phyloP scores from a whole-genome alignment of 2,888 invertebrate species.

The Melikaiella ostensackeni region DNA sequence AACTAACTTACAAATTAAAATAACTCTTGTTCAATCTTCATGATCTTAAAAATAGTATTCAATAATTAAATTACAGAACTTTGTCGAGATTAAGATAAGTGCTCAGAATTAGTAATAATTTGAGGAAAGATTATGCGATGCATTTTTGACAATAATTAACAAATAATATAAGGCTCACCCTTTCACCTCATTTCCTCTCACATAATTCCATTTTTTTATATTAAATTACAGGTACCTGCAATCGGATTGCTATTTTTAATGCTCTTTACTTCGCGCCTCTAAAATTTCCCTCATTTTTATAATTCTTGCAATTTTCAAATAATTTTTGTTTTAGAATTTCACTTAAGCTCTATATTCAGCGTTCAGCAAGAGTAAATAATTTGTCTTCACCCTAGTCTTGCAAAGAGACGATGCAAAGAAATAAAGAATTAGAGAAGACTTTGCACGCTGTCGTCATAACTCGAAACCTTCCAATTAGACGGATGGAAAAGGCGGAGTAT shows the following conservation, averaged over 20 bases:
- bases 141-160: background rate
- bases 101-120: too few relatives aligned
- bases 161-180: background rate
- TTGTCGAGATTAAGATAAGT: too few relatives aligned
- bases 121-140: background rate
- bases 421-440: conserved; percentile 1
- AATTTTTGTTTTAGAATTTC: background rate
- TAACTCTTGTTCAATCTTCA: background rate
- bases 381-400: conserved; percentile 17
- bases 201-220: background rate
- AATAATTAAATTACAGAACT: too few relatives aligned
- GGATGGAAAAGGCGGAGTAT: conserved; percentile 52
- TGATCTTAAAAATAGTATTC: too few relatives aligned
- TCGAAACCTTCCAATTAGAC: conserved; percentile 39
- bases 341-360: background rate
- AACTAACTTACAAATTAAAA: background rate
- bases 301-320: background rate
- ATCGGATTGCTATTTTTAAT: background rate
- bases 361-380: background rate
- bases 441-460: conserved; percentile 26
- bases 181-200: background rate
- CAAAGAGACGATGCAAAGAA: conserved; percentile 9
- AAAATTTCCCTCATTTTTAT: background rate
- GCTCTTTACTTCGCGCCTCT: background rate
- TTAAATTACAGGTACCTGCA: background rate